Evolutionary conservation across 1,140 invertebrate species (phyloP).

Genomic region (Leptopilina clavipes): DNA sequence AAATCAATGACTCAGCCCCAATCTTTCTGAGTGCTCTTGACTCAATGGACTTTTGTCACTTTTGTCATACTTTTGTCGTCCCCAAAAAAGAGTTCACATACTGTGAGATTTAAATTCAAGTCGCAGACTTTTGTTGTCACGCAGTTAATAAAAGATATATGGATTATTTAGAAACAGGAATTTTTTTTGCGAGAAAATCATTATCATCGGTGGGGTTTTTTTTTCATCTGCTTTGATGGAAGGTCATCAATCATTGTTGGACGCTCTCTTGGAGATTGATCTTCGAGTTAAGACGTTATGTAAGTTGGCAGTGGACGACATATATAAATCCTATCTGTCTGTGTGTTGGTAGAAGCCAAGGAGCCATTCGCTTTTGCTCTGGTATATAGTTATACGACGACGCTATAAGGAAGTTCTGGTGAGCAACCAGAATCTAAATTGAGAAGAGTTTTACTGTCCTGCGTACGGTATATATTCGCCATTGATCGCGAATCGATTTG

Average conservation of each 20-base stretch:
- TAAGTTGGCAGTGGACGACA: constrained; percentile 11
- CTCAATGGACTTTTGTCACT: constrained; percentile 27
- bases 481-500: constrained; percentile 24
- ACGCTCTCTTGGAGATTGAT: neutral
- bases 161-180: too few relatives aligned
- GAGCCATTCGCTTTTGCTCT: neutral
- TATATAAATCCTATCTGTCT: neutral
- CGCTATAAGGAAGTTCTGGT: constrained; percentile 4
- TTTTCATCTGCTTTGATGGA: neutral
- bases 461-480: neutral
- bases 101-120: constrained; percentile 19
- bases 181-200: neutral
- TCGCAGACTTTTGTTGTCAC: too few relatives aligned
- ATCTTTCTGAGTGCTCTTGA: neutral
- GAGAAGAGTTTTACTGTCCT: constrained; percentile 11
- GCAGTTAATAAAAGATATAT: too few relatives aligned
- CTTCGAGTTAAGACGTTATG: constrained; percentile 24
- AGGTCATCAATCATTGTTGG: neutral
- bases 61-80: too few relatives aligned
- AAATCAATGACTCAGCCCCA: constrained; percentile 7
- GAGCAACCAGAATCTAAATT: constrained; percentile 9
- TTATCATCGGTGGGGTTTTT: too few relatives aligned
- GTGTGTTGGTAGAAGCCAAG: neutral
- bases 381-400: neutral
- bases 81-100: neutral